Percentiles rank a stretch among this genome's conserved stretches.
Evolutionary conservation across 1,140 invertebrate species (phyloP).

Genomic region (Coelopa frigida): DNA sequence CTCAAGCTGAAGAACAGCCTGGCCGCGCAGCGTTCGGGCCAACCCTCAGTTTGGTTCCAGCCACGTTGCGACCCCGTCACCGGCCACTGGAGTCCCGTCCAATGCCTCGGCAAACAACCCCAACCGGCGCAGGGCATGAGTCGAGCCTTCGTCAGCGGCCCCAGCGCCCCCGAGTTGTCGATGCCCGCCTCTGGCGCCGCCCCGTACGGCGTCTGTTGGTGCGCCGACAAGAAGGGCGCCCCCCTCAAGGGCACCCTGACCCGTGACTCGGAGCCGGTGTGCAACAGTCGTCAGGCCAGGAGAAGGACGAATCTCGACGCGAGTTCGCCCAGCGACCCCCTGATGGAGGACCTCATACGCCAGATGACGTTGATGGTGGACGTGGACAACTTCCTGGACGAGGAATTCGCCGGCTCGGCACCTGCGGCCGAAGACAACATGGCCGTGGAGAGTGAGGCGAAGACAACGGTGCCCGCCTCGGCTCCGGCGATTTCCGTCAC

Average conservation of each 20-base stretch:
- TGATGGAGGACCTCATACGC: slow-evolving; percentile 58
- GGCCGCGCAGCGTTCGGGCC: slow-evolving; percentile 57
- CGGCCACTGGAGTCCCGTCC: slow-evolving; percentile 71
- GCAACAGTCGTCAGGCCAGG: slow-evolving; percentile 68
- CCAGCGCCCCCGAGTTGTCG: not conserved
- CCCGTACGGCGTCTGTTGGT: slow-evolving; percentile 67
- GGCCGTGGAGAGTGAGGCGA: slow-evolving; percentile 8
- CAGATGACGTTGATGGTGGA: slow-evolving; percentile 55
- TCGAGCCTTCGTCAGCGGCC: slow-evolving; percentile 19
- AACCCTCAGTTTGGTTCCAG: slow-evolving; percentile 50
- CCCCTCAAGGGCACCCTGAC: slow-evolving; percentile 70
- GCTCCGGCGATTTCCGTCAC: slow-evolving; percentile 18
- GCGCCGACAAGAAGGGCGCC: slow-evolving; percentile 70
- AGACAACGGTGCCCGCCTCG: slow-evolving; percentile 11
- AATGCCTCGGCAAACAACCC: slow-evolving; percentile 58
- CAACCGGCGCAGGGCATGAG: slow-evolving; percentile 23
- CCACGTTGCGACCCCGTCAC: slow-evolving; percentile 64
- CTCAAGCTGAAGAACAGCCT: slow-evolving; percentile 68
- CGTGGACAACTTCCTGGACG: slow-evolving; percentile 39
- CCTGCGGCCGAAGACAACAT: slow-evolving; percentile 5
- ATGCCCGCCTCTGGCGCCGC: slow-evolving; percentile 9
- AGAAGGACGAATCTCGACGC: slow-evolving; percentile 42
- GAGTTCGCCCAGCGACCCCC: slow-evolving; percentile 24
- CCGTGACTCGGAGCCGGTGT: slow-evolving; percentile 60
- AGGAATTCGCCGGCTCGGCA: slow-evolving; percentile 21